A percentile compares a stretch with the other conserved stretches of the same genome.
Conservation (phyloP, 2,113 vertebrate species). For the Diglossa brunneiventris region DNA sequence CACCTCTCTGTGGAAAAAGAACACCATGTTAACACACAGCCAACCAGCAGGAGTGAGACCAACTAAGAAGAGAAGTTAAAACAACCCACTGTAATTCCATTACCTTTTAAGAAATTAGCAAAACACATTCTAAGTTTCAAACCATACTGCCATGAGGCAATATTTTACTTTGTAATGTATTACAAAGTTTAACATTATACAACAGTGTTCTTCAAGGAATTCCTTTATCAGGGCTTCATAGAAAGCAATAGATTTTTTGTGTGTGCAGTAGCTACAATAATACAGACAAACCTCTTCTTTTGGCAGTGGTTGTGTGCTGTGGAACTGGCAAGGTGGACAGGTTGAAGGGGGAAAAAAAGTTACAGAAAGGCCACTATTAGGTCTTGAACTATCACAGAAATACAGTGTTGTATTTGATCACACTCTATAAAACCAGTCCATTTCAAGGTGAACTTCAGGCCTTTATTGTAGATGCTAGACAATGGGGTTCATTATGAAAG, state of each 20-base stretch:
- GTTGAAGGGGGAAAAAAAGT: neutral
- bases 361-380: neutral
- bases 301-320: neutral
- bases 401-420: constrained; percentile 32
- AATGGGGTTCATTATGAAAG: constrained; percentile 59
- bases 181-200: neutral
- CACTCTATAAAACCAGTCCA: constrained; percentile 39
- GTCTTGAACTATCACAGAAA: neutral
- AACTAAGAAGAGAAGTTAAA: neutral
- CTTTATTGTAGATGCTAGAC: constrained; percentile 53
- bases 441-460: constrained; percentile 60
- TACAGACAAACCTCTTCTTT: neutral
- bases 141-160: neutral
- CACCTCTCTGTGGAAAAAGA: constrained; percentile 82
- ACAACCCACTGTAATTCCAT: neutral
- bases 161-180: neutral
- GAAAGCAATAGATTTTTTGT: neutral
- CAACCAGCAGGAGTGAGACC: neutral
- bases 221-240: neutral
- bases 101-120: neutral
- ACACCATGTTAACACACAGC: neutral
- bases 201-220: neutral
- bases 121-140: neutral
- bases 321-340: neutral
- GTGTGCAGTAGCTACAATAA: neutral